These are phyloP conservation scores for Drosophila lacteicornis DNA, from an alignment of 1,140 invertebrate genomes.

Conservation along the genomic window DNA sequence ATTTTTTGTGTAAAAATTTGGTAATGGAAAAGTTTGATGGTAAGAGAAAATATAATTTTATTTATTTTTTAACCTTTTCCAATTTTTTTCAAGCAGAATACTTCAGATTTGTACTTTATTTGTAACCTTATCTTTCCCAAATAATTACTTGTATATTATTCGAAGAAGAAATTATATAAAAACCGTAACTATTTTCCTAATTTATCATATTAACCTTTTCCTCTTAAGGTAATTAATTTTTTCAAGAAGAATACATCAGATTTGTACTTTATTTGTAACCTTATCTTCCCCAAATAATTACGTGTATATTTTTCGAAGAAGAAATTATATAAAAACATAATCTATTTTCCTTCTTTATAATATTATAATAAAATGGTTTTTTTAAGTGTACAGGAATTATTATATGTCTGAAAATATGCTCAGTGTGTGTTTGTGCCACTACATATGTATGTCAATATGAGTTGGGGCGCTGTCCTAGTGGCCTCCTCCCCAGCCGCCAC, in stretches of 20 bases:
- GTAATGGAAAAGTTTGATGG: fast-evolving
- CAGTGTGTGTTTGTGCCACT: slow-evolving; percentile 19
- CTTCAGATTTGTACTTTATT: too few relatives aligned
- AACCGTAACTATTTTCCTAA: neutral
- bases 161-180: neutral
- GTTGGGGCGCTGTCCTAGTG: slow-evolving; percentile 41
- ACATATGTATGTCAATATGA: slow-evolving; percentile 68
- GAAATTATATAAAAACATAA: neutral
- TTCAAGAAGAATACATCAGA: neutral
- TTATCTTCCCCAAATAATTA: too few relatives aligned
- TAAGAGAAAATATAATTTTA: neutral
- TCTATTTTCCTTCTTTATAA: neutral
- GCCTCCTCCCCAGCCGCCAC: slow-evolving; percentile 32
- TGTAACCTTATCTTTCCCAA: neutral
- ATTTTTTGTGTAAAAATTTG: too few relatives aligned
- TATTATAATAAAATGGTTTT: neutral
- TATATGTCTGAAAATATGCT: neutral
- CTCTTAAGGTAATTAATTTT: neutral
- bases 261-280: neutral
- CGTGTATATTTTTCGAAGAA: neutral
- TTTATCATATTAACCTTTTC: too few relatives aligned
- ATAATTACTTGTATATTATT: neutral
- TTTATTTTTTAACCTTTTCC: too few relatives aligned
- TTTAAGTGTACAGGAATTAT: neutral
- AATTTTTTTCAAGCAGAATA: neutral